Percentiles rank a stretch among this genome's conserved stretches.
Conservation (phyloP, 1,140 invertebrate species). For the Zaprionus davidi region DNA sequence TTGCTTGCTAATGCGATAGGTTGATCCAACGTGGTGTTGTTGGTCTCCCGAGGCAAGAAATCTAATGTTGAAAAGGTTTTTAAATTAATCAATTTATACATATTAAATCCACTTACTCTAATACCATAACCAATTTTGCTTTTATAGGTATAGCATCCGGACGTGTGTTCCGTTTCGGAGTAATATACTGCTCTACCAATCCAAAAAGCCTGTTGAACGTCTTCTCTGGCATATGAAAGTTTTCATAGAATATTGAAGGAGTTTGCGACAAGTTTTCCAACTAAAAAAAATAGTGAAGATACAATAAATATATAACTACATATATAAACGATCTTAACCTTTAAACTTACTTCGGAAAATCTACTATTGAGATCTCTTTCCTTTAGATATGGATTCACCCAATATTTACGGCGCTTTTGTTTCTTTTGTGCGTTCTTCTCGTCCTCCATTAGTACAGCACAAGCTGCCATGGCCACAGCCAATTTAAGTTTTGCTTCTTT, state of each 20-base stretch:
- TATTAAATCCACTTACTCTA: neutral
- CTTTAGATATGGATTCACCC: neutral
- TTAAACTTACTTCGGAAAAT: neutral
- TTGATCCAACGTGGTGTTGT: constrained; percentile 3
- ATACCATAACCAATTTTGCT: neutral
- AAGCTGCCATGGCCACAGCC: neutral
- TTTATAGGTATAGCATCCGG: constrained; percentile 7
- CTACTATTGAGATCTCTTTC: neutral
- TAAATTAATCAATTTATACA: neutral
- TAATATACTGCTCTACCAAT: constrained; percentile 7
- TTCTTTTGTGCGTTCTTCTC: neutral
- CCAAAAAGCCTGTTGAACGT: constrained; percentile 1
- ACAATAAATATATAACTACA: neutral
- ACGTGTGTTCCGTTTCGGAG: constrained; percentile 12
- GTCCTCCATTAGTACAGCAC: neutral
- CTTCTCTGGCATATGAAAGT: constrained; percentile 9
- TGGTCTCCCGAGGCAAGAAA: neutral
- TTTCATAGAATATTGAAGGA: constrained; percentile 8
- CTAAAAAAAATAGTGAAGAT: neutral
- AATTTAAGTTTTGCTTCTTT: neutral
- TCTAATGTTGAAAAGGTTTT: neutral
- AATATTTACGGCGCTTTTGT: neutral
- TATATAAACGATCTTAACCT: neutral
- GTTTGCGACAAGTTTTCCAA: neutral
- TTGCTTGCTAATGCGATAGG: constrained; percentile 10